These are phyloP conservation scores for Sesia bembeciformis DNA, from an alignment of 2,888 invertebrate genomes.

Conservation along the genomic window DNA sequence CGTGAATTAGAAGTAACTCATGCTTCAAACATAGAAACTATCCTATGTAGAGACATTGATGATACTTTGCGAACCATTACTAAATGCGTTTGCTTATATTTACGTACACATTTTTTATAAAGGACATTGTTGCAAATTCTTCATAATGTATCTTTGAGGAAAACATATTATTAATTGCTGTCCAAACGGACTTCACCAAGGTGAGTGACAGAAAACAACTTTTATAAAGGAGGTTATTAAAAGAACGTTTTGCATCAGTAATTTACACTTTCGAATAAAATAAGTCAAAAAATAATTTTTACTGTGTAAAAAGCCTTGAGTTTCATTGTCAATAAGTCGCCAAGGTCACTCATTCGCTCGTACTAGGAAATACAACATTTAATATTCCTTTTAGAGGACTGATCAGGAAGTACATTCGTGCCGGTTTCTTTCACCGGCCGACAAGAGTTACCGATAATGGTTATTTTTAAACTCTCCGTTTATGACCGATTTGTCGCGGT, in stretches of 20 bases:
- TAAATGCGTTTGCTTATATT: too few relatives aligned
- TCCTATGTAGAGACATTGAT: too few relatives aligned
- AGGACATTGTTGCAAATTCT: too few relatives aligned
- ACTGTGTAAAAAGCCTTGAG: constrained; percentile 7
- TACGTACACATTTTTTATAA: too few relatives aligned
- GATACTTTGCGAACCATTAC: too few relatives aligned
- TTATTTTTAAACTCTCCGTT: not conserved
- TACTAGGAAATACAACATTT: constrained; percentile 24
- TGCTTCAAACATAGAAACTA: too few relatives aligned
- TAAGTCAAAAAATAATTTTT: constrained; percentile 1
- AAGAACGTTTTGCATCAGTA: constrained; percentile 2
- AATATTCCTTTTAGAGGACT: constrained; percentile 4
- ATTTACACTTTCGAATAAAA: constrained; percentile 1
- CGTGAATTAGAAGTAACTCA: too few relatives aligned
- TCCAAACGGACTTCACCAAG: constrained; percentile 8
- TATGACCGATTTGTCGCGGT: not conserved
- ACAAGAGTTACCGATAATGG: constrained; percentile 11
- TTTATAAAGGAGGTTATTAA: constrained; percentile 20
- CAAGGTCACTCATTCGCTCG: constrained; percentile 12
- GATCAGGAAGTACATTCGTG: constrained; percentile 24
- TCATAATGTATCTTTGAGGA: not conserved
- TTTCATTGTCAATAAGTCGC: not conserved
- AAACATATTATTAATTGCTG: not conserved
- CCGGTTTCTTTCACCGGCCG: constrained; percentile 18
- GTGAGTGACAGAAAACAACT: constrained; percentile 23